These are phyloP conservation scores for Calidris pygmaea DNA, from an alignment of 2,113 vertebrate species.

Conservation along the genomic window DNA sequence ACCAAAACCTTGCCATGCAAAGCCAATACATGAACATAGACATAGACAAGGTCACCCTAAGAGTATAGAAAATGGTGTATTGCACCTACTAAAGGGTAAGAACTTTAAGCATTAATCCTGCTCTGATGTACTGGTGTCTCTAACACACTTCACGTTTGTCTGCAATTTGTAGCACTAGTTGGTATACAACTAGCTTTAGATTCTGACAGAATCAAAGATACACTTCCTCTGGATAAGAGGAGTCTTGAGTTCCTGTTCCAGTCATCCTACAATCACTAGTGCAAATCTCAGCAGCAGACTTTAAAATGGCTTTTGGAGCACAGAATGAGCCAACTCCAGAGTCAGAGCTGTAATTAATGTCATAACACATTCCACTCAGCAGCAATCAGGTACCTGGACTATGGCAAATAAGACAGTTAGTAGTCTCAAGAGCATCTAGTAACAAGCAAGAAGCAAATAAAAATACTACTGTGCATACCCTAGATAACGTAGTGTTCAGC, in stretches of 20 bases:
- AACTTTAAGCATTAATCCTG: neutral
- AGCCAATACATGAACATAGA: neutral
- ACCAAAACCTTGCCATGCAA: too few species aligned
- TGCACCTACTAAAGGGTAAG: constrained; percentile 56
- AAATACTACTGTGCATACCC: neutral
- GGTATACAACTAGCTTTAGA: neutral
- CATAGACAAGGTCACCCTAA: neutral
- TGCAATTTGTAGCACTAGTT: neutral
- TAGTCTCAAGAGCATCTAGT: neutral
- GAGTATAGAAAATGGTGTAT: neutral
- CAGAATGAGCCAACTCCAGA: neutral
- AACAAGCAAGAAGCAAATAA: neutral
- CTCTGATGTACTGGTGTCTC: neutral
- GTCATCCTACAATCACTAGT: neutral
- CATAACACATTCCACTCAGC: neutral
- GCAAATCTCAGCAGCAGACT: neutral
- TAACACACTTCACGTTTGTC: neutral
- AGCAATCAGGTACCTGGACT: neutral
- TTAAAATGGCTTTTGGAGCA: neutral
- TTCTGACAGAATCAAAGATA: neutral
- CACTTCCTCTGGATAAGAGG: neutral
- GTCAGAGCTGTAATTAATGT: neutral
- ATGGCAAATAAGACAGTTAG: neutral
- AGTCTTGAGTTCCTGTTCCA: neutral
- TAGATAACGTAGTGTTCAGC: neutral